These are phyloP conservation scores for Sebastes fasciatus DNA, from an alignment of 2,113 vertebrate genomes.

Conservation along the genomic window DNA sequence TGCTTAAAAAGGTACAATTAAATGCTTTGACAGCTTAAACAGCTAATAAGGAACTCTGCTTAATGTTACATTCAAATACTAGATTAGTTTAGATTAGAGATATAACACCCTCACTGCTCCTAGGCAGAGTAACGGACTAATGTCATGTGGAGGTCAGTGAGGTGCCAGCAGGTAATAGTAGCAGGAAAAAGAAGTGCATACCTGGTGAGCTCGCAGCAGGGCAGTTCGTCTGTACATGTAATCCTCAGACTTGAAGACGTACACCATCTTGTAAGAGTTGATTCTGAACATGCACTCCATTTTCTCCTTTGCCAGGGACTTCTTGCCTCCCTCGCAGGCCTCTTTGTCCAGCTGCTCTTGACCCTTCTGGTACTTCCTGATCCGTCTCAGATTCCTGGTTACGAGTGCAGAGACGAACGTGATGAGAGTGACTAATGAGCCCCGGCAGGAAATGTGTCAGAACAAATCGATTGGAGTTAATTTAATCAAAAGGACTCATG, in stretches of 20 bases:
- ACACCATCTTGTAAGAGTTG: slow-evolving; percentile 99
- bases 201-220: slow-evolving; percentile 95
- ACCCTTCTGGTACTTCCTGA: slow-evolving; percentile 95
- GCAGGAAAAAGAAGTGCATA: slow-evolving; percentile 57
- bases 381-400: slow-evolving; percentile 93
- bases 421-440: slow-evolving; percentile 22
- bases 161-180: background rate
- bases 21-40: too few species aligned
- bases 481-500: background rate
- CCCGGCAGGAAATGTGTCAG: background rate
- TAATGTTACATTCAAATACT: too few species aligned
- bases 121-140: background rate
- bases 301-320: slow-evolving; percentile 93
- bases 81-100: background rate
- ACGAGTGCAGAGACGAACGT: slow-evolving; percentile 27
- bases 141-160: background rate
- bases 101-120: background rate
- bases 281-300: slow-evolving; percentile 99
- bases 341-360: slow-evolving; percentile 95
- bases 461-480: slow-evolving; percentile 1
- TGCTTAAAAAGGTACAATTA: too few species aligned
- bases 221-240: slow-evolving; percentile 99
- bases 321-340: slow-evolving; percentile 87
- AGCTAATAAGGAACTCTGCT: background rate
- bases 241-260: slow-evolving; percentile 98